Percentiles rank a stretch among this genome's conserved stretches.
These are phyloP conservation scores for Vollenhovia emeryi DNA, from an alignment of 1,140 invertebrate species.

Conservation along the genomic window DNA sequence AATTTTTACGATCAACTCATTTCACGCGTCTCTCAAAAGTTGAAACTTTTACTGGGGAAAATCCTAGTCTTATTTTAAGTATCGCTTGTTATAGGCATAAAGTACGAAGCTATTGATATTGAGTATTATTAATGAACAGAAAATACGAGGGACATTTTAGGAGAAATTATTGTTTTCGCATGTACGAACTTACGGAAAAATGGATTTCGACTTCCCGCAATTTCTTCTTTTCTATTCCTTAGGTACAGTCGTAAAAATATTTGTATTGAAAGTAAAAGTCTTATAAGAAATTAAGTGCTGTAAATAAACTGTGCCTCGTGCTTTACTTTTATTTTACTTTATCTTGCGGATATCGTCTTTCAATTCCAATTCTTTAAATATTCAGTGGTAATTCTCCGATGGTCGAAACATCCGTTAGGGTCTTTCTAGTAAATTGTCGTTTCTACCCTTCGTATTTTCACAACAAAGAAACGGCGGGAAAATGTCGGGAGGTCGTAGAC, in stretches of 20 bases:
- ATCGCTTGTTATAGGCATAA: neutral
- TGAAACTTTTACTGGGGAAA: neutral
- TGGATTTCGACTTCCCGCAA: neutral
- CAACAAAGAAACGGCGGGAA: constrained; percentile 40
- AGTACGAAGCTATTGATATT: neutral
- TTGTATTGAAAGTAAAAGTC: neutral
- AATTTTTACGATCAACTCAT: neutral
- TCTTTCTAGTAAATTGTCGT: constrained; percentile 8
- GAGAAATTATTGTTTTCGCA: neutral
- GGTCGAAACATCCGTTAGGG: neutral
- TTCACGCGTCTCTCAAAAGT: neutral
- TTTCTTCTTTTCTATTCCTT: neutral
- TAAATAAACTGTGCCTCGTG: neutral
- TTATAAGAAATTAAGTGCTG: neutral
- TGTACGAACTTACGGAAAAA: neutral
- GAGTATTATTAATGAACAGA: neutral
- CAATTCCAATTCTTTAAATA: constrained; percentile 1
- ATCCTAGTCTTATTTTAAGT: neutral
- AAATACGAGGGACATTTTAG: neutral
- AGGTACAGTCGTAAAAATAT: neutral
- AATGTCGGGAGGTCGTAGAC: constrained; percentile 46
- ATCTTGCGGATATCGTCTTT: neutral
- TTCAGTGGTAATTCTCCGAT: neutral
- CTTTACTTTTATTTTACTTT: neutral
- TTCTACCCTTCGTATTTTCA: neutral